Evolutionary conservation across 2,113 vertebrate species (phyloP).

Genomic region (Brachirus orientalis): DNA sequence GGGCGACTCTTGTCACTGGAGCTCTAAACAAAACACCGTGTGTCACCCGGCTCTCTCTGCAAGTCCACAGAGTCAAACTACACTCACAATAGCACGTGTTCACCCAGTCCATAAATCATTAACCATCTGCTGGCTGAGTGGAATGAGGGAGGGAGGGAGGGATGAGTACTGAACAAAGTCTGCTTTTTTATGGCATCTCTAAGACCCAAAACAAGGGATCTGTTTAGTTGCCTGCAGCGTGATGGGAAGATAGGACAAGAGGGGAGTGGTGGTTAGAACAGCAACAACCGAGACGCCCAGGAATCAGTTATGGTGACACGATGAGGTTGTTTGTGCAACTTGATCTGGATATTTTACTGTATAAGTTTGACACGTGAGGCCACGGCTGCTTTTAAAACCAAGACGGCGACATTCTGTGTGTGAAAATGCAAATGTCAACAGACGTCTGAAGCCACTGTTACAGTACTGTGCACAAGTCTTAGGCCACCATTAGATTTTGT

Average conservation of each 20-base stretch:
- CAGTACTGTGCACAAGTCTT: no score
- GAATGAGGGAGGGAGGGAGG: constrained; percentile 18
- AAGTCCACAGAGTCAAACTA: constrained; percentile 57
- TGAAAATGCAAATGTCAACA: no score
- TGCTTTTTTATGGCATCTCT: constrained; percentile 71
- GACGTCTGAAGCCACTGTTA: no score
- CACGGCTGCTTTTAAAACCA: no score
- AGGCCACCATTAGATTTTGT: no score
- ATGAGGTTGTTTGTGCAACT: background rate
- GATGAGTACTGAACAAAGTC: constrained; percentile 72
- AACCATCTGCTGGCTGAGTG: constrained; percentile 73
- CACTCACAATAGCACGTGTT: constrained; percentile 68
- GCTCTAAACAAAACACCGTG: background rate
- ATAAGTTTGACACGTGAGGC: background rate
- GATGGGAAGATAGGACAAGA: constrained; percentile 38
- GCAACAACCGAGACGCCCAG: constrained; percentile 26
- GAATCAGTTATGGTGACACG: constrained; percentile 13
- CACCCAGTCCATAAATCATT: constrained; percentile 78
- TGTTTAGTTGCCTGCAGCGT: constrained; percentile 66
- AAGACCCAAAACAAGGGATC: constrained; percentile 72
- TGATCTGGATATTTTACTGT: constrained; percentile 2
- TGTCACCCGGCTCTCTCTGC: constrained; percentile 35
- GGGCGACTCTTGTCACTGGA: background rate
- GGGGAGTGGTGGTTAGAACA: constrained; percentile 9
- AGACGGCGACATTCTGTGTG: background rate